Base-by-base conservation (phyloP, 2,888 invertebrate genomes). In the Coenonympha arcania region DNA sequence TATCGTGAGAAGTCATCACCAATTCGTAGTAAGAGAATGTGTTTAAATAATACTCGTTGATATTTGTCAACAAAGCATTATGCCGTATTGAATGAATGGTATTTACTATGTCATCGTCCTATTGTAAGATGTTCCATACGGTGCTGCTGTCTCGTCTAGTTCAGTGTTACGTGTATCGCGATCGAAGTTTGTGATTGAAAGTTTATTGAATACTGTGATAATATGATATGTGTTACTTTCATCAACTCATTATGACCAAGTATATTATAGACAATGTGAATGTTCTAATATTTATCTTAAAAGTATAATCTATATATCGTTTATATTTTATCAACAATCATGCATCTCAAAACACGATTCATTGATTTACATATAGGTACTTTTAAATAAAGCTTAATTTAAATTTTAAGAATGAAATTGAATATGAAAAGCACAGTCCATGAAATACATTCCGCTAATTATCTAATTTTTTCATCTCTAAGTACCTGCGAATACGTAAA, bases 41-140 rank as follows among this genome's bases (percentile, higher is more conserved):
- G 53, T 73, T 69, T 74, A 75, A 71, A 60, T 61, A n/a, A n/a
- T n/a, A n/a, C n/a, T n/a, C 55, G 61, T 60, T 63, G 59, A 60
- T 79, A 72, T 79, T 81, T 80, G 71, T 78, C 74, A 79, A 81
- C 76, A 80, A 64, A 56, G 56, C 62, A 62, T 68, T 65, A 61
- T 68, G 64, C 65, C 59, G 62, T 64, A 63, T 64, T 68, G 59
- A 71, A 70, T 69, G 61, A 66, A 59, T 65, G 61, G 61, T 66
- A 62, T 60, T 63, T 59, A 62, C 63, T 59, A 58, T 57, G 57
- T 58, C 57, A 57, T 57, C 55, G 31, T 41, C 37, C 39, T 48
- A 48, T 34, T 43, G 43, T 43, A 28, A 37, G 20, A 15, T 48
- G 58, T 52, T 45, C 47, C 47, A 47, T 50, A 52, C 24, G 9